These are phyloP conservation scores for Dolichallabes microphthalmus DNA, from an alignment of 2,113 vertebrate genomes.

Conservation along the genomic window DNA sequence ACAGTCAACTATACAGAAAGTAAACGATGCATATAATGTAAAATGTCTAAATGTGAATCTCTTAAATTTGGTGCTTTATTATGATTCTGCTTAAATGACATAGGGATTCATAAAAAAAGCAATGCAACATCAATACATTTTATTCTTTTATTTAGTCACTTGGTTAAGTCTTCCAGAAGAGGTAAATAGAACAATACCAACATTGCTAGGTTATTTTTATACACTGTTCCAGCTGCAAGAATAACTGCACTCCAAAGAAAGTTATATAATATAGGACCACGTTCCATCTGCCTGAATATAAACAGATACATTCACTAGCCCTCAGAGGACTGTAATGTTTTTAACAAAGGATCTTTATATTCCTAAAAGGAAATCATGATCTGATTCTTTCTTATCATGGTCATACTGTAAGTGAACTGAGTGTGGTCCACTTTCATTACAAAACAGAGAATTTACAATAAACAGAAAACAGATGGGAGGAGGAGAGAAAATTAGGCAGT, in stretches of 20 bases:
- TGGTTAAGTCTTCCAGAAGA: background rate
- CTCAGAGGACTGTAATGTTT: conserved; percentile 8
- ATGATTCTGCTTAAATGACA: background rate
- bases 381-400: background rate
- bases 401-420: background rate
- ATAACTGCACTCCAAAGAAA: conserved; percentile 3
- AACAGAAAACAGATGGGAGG: background rate
- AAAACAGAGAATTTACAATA: background rate
- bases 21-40: background rate
- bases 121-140: background rate
- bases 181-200: background rate
- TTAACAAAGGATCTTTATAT: conserved; percentile 16
- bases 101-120: background rate
- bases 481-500: background rate
- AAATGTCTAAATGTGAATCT: background rate
- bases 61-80: background rate
- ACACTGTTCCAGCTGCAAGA: background rate
- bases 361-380: background rate
- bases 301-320: conserved; percentile 30
- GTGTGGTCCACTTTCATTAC: background rate
- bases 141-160: background rate
- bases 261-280: background rate
- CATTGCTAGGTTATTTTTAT: conserved; percentile 4
- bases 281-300: conserved; percentile 4
- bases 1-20: background rate